phyloP scores from a whole-genome alignment of 92 coral and sea anemone species.

The Epizoanthus stellaris region DNA sequence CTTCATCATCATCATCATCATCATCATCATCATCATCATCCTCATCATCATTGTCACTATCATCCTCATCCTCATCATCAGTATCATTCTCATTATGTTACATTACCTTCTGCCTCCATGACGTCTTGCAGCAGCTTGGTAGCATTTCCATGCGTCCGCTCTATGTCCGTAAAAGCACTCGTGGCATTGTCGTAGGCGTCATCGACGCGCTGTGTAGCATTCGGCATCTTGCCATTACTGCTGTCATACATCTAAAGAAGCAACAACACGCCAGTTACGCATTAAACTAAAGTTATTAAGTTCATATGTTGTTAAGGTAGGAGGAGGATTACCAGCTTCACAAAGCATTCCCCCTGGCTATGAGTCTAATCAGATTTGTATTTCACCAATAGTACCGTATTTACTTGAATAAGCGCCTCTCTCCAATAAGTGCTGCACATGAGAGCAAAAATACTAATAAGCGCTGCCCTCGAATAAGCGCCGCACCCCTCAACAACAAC shows the following conservation, averaged over 20 bases:
- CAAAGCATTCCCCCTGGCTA: too few relatives aligned
- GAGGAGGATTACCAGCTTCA: too few relatives aligned
- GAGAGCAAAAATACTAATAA: too few relatives aligned
- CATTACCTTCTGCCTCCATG: conserved; percentile 88
- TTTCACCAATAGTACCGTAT: too few relatives aligned
- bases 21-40: background rate
- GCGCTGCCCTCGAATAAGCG: too few relatives aligned
- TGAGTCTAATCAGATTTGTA: too few relatives aligned
- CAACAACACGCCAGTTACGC: background rate
- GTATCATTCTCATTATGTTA: background rate
- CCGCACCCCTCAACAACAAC: too few relatives aligned
- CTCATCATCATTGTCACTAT: background rate
- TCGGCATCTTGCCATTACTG: conserved; percentile 60
- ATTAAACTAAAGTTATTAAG: background rate
- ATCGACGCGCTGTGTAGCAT: conserved; percentile 55
- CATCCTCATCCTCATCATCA: background rate
- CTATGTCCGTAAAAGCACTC: conserved; percentile 69
- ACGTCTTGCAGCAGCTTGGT: conserved; percentile 80
- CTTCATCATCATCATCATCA: background rate
- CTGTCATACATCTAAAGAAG: conserved; percentile 65
- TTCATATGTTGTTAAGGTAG: too few relatives aligned
- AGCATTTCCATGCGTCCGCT: conserved; percentile 67
- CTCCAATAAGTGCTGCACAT: too few relatives aligned
- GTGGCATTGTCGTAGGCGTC: conserved; percentile 64
- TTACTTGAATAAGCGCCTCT: too few relatives aligned